These are phyloP conservation scores for Sardinella longiceps DNA, from an alignment of 2,797 vertebrate genomes.

Conservation along the genomic window DNA sequence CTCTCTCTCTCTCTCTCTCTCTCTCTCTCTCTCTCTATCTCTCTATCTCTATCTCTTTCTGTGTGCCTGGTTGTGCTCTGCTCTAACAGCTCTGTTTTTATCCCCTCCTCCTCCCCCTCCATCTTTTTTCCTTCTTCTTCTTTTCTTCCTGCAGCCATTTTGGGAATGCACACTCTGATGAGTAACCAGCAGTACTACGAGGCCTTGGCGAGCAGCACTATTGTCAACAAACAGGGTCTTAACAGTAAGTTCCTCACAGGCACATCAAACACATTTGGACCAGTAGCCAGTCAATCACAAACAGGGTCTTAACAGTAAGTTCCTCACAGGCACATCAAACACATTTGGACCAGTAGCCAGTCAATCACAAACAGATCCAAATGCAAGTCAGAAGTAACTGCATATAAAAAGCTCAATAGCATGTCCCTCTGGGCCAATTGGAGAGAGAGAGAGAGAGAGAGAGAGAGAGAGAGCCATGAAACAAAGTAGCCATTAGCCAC, in stretches of 20 bases:
- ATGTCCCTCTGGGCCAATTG: background rate
- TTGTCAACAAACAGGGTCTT: conserved; percentile 97
- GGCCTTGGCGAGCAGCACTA: conserved; percentile 93
- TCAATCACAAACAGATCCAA: background rate
- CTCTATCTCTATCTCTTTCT: too few relatives aligned
- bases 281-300: conserved; percentile 78
- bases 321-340: background rate
- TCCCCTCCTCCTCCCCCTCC: conserved; percentile 36
- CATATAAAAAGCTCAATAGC: background rate
- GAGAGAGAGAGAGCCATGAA: background rate
- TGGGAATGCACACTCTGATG: conserved; percentile 99
- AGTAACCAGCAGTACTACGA: conserved; percentile 99
- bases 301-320: conserved; percentile 96
- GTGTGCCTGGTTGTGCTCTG: background rate
- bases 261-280: background rate
- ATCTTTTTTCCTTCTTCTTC: conserved; percentile 24
- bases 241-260: conserved; percentile 83
- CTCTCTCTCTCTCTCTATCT: conserved; percentile 24
- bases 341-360: background rate
- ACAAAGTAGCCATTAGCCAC: background rate
- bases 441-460: background rate
- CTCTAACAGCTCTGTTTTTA: conserved; percentile 35
- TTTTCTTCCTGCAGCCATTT: conserved; percentile 81
- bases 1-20: background rate
- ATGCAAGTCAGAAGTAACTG: background rate